Percentiles rank a stretch among this genome's conserved stretches.
Evolutionary conservation across 2,113 vertebrate species (phyloP).

Genomic region (Varanus salvator): DNA sequence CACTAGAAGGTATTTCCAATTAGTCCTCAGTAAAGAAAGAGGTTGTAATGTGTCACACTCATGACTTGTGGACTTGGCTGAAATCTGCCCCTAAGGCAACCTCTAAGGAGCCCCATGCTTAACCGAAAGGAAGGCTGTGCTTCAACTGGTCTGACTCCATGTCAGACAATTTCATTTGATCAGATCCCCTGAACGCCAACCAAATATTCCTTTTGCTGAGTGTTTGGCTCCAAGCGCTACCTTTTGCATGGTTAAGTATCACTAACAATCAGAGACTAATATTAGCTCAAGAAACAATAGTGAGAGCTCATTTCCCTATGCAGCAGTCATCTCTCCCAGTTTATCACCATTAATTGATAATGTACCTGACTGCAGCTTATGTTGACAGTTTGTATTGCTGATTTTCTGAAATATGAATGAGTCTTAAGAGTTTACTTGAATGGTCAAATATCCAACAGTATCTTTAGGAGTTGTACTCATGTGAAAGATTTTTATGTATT

Average conservation of each 20-base stretch:
- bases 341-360: neutral
- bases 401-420: neutral
- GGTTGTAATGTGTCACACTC: too few species aligned
- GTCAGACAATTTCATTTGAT: neutral
- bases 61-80: too few species aligned
- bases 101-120: too few species aligned
- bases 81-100: too few species aligned
- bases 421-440: neutral
- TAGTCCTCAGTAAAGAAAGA: too few species aligned
- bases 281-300: neutral
- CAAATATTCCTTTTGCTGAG: neutral
- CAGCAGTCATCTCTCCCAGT: neutral
- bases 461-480: neutral
- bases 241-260: neutral
- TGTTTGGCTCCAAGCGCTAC: neutral
- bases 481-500: neutral
- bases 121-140: too few species aligned
- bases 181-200: neutral
- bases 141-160: neutral
- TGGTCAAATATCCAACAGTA: neutral
- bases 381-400: neutral
- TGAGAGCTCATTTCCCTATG: neutral
- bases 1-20: too few species aligned
- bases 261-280: neutral
- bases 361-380: neutral